phyloP scores from a whole-genome alignment of 2,888 invertebrate species.

The Cephus spinipes region DNA sequence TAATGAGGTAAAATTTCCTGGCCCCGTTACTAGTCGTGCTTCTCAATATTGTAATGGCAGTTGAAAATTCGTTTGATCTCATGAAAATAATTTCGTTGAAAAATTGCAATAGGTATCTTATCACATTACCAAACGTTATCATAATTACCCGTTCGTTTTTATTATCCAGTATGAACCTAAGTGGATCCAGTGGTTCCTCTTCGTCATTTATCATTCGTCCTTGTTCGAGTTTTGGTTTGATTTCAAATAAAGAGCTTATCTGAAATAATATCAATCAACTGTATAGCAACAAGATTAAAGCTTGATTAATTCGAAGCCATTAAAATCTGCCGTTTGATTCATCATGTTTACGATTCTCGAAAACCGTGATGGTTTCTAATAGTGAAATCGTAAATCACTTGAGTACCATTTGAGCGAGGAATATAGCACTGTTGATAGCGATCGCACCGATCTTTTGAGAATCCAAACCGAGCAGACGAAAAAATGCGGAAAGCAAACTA shows the following conservation, averaged over 20 bases:
- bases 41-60: no score
- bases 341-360: constrained; percentile 2
- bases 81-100: no score
- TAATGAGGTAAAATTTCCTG: no score
- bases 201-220: constrained; percentile 29
- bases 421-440: constrained; percentile 84
- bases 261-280: constrained; percentile 56
- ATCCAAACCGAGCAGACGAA: constrained; percentile 81
- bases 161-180: constrained; percentile 76
- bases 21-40: no score
- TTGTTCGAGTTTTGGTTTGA: constrained; percentile 64
- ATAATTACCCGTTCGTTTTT: constrained; percentile 69
- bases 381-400: not conserved
- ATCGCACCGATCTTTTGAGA: constrained; percentile 83
- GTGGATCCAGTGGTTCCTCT: constrained; percentile 57
- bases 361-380: not conserved
- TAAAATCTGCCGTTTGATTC: constrained; percentile 16
- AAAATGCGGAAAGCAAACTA: constrained; percentile 69
- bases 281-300: not conserved
- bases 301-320: not conserved
- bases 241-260: constrained; percentile 73
- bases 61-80: no score
- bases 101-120: not conserved
- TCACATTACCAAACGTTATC: not conserved
- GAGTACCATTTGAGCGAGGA: constrained; percentile 84